Base-by-base conservation (phyloP, 2,888 invertebrate genomes). In the Toxonevra muliebris region DNA sequence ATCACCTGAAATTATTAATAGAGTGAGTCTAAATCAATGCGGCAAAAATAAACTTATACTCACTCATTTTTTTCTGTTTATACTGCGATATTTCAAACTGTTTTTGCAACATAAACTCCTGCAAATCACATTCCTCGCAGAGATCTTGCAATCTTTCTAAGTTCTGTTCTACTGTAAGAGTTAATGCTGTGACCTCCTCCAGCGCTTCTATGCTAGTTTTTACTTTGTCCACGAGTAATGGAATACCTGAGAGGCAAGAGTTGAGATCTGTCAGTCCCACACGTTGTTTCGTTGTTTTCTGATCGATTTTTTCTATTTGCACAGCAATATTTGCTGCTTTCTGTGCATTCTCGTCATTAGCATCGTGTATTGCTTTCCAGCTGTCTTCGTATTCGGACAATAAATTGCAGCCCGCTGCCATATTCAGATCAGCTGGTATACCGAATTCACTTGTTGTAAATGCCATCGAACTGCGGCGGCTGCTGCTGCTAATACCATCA, bases 11-110 rank as follows among this genome's bases (percentile, higher is more conserved):
- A n/a, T 13, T 11, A 57, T 2, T 48, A n/a, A 45, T 43, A 48
- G 17, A 57, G 43, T 3, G 19, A 20, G 10, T 41, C 2, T 62
- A 17, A 58, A 50, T 17, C 15, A 15, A 40, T 42, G 42, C 41
- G 10, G 12, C 4, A 17, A 19, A 42, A 13, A 20, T 52, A 13
- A 42, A 12, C 17, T 41, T 8, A 13, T 59, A 17, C 70, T 72
- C 82, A 89, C 90, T 88, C 71, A 90, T 83, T 83, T 90, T 90
- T 71, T 88, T 88, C 74, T 90, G 88, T 80, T 90, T 88, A 73
- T 89, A 89, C 69, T 89, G 83, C 2, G 89, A 88, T 70, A 91
- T 83, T 71, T 91, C 89, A 77, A 89, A 89, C 69, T 88, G 85
- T 76, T 91, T 90, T 75, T 90, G 89, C 54, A 89, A 80, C 76